Conservation (phyloP, 2,113 vertebrate species). For the Planiliza haematocheilus region DNA sequence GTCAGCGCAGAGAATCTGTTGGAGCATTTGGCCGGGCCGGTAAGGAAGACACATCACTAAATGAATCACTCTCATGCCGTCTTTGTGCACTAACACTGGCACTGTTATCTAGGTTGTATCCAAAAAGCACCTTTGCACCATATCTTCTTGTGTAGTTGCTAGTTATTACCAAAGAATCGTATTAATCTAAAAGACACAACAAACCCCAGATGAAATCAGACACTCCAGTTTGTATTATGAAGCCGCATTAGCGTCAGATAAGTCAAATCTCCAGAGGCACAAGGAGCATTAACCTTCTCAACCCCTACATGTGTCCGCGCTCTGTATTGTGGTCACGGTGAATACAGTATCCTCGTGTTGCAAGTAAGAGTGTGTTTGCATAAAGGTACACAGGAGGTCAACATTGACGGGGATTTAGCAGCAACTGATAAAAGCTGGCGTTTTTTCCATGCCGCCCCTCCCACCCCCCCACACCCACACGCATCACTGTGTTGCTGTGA, state of each 20-base stretch:
- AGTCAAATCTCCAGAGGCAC: slow-evolving; percentile 35
- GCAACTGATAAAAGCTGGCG: slow-evolving; percentile 55
- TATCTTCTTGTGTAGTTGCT: neutral
- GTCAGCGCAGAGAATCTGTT: slow-evolving; percentile 63
- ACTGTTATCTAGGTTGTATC: neutral
- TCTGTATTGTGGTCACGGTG: slow-evolving; percentile 1
- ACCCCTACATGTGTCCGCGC: neutral
- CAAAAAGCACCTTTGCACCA: neutral
- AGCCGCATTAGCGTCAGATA: slow-evolving; percentile 29
- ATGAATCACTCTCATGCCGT: neutral
- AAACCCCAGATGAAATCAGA: slow-evolving; percentile 7
- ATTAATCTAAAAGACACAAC: neutral
- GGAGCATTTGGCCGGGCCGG: slow-evolving; percentile 51
- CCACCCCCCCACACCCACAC: neutral
- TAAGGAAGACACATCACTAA: neutral
- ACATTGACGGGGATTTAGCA: slow-evolving; percentile 53
- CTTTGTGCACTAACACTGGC: neutral
- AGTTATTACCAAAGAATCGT: neutral
- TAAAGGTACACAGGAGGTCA: slow-evolving; percentile 41
- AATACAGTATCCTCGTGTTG: neutral
- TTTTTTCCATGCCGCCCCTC: slow-evolving; percentile 12
- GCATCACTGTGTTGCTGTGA: slow-evolving; percentile 55
- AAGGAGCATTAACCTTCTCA: slow-evolving; percentile 36
- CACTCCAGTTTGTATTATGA: slow-evolving; percentile 15
- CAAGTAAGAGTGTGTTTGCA: slow-evolving; percentile 1